phyloP scores from a whole-genome alignment of 2,888 invertebrate genomes.

The Ptychoptera contaminata region DNA sequence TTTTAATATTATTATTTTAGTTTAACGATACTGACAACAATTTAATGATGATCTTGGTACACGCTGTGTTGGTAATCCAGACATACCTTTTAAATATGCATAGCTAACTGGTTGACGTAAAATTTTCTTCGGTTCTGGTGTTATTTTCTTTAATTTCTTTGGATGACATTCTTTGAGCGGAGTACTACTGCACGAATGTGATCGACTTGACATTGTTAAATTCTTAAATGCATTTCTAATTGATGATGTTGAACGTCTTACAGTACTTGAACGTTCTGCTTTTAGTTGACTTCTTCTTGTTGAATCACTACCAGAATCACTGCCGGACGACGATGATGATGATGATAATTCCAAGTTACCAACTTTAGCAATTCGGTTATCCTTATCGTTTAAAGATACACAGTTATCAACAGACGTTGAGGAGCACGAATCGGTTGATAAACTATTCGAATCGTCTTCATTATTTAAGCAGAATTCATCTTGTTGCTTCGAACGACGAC shows the following conservation, averaged over 20 bases:
- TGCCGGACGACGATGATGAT: slow-evolving; percentile 34
- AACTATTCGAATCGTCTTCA: slow-evolving; percentile 33
- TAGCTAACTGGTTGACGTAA: slow-evolving; percentile 62
- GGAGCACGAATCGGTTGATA: slow-evolving; percentile 30
- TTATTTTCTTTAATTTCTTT: slow-evolving; percentile 7
- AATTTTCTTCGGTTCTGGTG: slow-evolving; percentile 52
- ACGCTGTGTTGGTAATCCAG: slow-evolving; percentile 66
- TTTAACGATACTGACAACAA: slow-evolving; percentile 23
- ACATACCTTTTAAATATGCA: slow-evolving; percentile 65
- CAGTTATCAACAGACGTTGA: slow-evolving; percentile 17
- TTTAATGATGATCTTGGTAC: slow-evolving; percentile 43
- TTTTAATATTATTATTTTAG: slow-evolving; percentile 19
- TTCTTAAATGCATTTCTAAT: slow-evolving; percentile 57
- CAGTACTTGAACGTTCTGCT: not conserved
- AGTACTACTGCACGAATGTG: slow-evolving; percentile 44
- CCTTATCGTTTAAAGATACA: not conserved
- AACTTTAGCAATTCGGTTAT: not conserved
- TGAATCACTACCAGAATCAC: slow-evolving; percentile 47
- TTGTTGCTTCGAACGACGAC: slow-evolving; percentile 34
- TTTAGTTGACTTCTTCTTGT: slow-evolving; percentile 21
- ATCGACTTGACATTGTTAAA: slow-evolving; percentile 44
- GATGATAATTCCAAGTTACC: not conserved
- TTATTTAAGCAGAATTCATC: slow-evolving; percentile 32
- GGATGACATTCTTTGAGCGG: slow-evolving; percentile 15
- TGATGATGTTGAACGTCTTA: slow-evolving; percentile 43